Conservation (phyloP, 2,797 vertebrate genomes). For the Notamacropus eugenii region DNA sequence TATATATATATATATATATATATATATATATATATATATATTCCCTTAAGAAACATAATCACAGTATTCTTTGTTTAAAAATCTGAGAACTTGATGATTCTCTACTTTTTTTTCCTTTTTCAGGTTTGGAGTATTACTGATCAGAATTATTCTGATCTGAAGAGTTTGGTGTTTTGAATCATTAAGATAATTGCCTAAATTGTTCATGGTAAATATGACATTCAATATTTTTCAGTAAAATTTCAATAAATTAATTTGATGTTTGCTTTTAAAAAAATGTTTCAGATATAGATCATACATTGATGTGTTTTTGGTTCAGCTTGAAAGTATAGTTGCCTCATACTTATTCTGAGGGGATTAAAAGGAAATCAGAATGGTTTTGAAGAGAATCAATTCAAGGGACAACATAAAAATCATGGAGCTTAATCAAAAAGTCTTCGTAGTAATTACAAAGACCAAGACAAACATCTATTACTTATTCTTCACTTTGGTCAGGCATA, state of each 20-base stretch:
- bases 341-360: conserved; percentile 25
- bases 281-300: not conserved
- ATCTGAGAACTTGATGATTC: conserved; percentile 35
- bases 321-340: conserved; percentile 13
- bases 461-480: conserved; percentile 41
- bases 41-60: not conserved
- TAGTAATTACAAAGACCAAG: not conserved
- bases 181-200: conserved; percentile 82
- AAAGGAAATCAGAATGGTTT: conserved; percentile 37
- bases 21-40: not conserved
- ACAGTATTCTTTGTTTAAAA: conserved; percentile 44
- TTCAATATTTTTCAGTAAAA: conserved; percentile 49
- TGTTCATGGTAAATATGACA: conserved; percentile 87
- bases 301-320: not conserved
- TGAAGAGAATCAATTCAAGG: conserved; percentile 29
- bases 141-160: conserved; percentile 79
- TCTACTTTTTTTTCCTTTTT: conserved; percentile 72
- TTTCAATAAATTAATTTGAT: conserved; percentile 5
- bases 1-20: not conserved
- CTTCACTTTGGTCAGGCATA: not conserved
- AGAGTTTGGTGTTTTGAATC: conserved; percentile 79
- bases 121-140: conserved; percentile 79
- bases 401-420: conserved; percentile 19
- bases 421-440: not conserved
- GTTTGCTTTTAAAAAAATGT: conserved; percentile 40